A percentile compares a stretch with the other conserved stretches of the same genome.
phyloP scores from a whole-genome alignment of 2,113 vertebrate species.

The Dasyornis broadbenti region DNA sequence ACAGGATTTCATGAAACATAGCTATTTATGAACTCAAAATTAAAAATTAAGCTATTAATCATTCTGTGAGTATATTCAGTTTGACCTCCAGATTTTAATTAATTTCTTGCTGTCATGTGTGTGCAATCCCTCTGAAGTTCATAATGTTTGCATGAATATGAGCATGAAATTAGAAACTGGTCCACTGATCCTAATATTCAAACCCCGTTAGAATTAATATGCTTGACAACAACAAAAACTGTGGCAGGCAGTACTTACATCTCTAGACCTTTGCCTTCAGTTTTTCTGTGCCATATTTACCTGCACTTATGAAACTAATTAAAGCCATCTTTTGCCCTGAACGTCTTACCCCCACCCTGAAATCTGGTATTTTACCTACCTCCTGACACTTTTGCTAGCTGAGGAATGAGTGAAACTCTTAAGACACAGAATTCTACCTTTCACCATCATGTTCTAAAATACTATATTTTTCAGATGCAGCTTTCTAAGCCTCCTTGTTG shows the following conservation, averaged over 20 bases:
- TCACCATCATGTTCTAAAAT: neutral
- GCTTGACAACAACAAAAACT: neutral
- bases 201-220: neutral
- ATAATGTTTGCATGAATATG: neutral
- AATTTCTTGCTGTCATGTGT: neutral
- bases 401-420: neutral
- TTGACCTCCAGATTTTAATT: neutral
- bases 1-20: neutral
- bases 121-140: neutral
- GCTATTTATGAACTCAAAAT: neutral
- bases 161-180: neutral
- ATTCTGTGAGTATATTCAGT: neutral
- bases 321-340: neutral
- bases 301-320: neutral
- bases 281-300: neutral
- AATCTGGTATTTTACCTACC: neutral
- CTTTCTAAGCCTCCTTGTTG: neutral
- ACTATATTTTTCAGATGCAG: neutral
- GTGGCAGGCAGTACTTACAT: neutral
- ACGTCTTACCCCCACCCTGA: neutral
- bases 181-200: neutral
- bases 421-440: neutral
- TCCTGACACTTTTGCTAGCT: neutral
- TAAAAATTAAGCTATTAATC: neutral
- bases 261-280: neutral